These are phyloP conservation scores for Nematopogon swammerdamellus DNA, from an alignment of 2,888 invertebrate genomes.

Conservation along the genomic window DNA sequence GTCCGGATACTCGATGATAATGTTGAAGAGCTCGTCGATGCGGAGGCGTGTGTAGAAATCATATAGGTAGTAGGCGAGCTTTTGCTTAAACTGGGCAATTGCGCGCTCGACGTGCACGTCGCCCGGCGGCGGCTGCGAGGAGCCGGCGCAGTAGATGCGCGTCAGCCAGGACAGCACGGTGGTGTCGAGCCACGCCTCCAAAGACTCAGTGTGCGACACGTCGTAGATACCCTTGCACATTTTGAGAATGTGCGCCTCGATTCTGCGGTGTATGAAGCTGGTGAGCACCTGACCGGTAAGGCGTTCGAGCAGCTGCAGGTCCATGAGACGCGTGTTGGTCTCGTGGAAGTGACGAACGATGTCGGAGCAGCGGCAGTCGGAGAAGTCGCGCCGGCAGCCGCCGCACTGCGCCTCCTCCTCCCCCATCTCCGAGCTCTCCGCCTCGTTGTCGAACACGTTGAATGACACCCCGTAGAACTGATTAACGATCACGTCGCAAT, in stretches of 20 bases:
- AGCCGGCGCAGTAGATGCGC: conserved; percentile 72
- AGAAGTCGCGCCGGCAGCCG: conserved; percentile 66
- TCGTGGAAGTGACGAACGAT: conserved; percentile 71
- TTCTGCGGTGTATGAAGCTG: conserved; percentile 76
- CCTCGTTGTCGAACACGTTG: conserved; percentile 61
- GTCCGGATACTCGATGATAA: conserved; percentile 96
- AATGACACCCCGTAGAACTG: conserved; percentile 78
- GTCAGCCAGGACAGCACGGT: conserved; percentile 86
- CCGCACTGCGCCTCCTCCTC: conserved; percentile 63
- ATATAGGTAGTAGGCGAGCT: conserved; percentile 77
- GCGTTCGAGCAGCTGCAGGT: conserved; percentile 76
- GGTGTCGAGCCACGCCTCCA: conserved; percentile 85
- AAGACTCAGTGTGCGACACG: conserved; percentile 69
- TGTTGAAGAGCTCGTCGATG: conserved; percentile 91
- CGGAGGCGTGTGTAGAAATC: conserved; percentile 85
- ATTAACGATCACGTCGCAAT: conserved; percentile 66
- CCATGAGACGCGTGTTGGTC: conserved; percentile 73
- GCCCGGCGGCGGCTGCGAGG: conserved; percentile 54
- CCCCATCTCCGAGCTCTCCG: conserved; percentile 49
- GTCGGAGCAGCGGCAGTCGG: conserved; percentile 58
- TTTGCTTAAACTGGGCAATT: conserved; percentile 68
- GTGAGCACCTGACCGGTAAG: conserved; percentile 84
- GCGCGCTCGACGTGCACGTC: conserved; percentile 53
- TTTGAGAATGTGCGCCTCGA: conserved; percentile 79
- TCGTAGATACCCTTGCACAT: conserved; percentile 87